These are phyloP conservation scores for Drosophila stalkeri DNA, from an alignment of 2,888 invertebrate genomes.

Conservation along the genomic window DNA sequence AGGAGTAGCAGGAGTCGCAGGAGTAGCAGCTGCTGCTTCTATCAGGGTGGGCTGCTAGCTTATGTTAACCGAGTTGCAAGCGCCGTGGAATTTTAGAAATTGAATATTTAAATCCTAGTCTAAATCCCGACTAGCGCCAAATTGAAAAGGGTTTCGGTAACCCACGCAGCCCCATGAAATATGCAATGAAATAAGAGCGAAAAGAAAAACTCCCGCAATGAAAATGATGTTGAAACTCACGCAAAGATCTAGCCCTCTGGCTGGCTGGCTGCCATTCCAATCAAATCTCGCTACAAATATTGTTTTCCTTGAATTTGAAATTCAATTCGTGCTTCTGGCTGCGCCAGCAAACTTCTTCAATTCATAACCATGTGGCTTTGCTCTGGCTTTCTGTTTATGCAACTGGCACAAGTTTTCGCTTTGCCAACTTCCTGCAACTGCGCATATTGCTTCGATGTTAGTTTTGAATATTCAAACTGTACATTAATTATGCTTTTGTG, in stretches of 20 bases:
- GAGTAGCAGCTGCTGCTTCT: neutral
- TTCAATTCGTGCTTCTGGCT: slow-evolving; percentile 45
- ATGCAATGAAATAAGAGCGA: slow-evolving; percentile 37
- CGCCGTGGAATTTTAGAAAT: slow-evolving; percentile 57
- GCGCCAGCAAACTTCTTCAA: slow-evolving; percentile 9
- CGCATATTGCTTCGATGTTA: neutral
- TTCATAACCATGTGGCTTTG: slow-evolving; percentile 31
- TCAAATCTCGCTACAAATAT: slow-evolving; percentile 46
- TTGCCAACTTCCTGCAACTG: slow-evolving; percentile 22
- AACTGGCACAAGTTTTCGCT: slow-evolving; percentile 49
- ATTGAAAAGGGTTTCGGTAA: slow-evolving; percentile 66
- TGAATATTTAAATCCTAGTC: slow-evolving; percentile 73
- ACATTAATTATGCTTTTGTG: neutral
- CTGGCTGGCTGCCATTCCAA: slow-evolving; percentile 49
- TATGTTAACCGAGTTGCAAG: slow-evolving; percentile 50
- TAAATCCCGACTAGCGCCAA: slow-evolving; percentile 54
- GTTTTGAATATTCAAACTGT: slow-evolving; percentile 6
- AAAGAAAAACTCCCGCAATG: slow-evolving; percentile 7
- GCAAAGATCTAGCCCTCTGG: slow-evolving; percentile 14
- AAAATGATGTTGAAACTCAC: slow-evolving; percentile 54
- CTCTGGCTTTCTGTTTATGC: slow-evolving; percentile 48
- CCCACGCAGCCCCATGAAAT: slow-evolving; percentile 48
- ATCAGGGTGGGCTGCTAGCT: slow-evolving; percentile 19
- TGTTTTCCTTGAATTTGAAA: slow-evolving; percentile 40
- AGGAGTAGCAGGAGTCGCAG: slow-evolving; percentile 41